Evolutionary conservation across 2,888 invertebrate genomes (phyloP), one percentile per base, ranked within the genome.

Genomic region (Trilocha varians): DNA sequence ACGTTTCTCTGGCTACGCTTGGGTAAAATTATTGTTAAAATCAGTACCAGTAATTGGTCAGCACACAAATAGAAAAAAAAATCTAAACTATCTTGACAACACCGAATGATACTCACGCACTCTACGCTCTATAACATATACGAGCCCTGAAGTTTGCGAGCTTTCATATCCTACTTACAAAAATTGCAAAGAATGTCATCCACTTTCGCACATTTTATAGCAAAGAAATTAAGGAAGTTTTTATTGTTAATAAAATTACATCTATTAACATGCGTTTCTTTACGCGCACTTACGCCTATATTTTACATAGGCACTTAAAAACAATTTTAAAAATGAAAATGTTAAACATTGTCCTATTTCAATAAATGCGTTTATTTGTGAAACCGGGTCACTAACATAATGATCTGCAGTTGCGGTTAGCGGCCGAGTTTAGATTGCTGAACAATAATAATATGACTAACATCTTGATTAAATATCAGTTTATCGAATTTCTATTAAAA

Each of bases 61-160:
- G 60, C 52, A 62, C 65, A 59, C 65, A 75, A 72, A 72, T 70
- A 75, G 70, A 74, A 59, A 67, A 65, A 67, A 64, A 57, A 61
- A 62, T 57, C 77, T 78, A 78, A 80, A 78, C 80, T 79, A 69
- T 68, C 71, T 72, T 70, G 78, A 74, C 73, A 71, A 71, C 61
- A 61, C 54, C 70, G 65, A 59, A 63, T 61, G 62, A 55, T 66
- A 65, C 17, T 13, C 59, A 43, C 44, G 39, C 55, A 49, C 52
- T 72, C 73, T 69, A 73, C 74, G 68, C 71, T 45, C n/a, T 13
- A 32, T 34, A n/a, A n/a, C n/a, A n/a, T n/a, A n/a, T n/a, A n/a
- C n/a, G n/a, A n/a, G n/a, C n/a, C n/a, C n/a, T n/a, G n/a, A n/a
- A n/a, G n/a, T n/a, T n/a, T n/a, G n/a, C n/a, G n/a, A n/a, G n/a